Evolutionary conservation across 2,888 invertebrate genomes (phyloP).

Genomic region (Watsonalla binaria): DNA sequence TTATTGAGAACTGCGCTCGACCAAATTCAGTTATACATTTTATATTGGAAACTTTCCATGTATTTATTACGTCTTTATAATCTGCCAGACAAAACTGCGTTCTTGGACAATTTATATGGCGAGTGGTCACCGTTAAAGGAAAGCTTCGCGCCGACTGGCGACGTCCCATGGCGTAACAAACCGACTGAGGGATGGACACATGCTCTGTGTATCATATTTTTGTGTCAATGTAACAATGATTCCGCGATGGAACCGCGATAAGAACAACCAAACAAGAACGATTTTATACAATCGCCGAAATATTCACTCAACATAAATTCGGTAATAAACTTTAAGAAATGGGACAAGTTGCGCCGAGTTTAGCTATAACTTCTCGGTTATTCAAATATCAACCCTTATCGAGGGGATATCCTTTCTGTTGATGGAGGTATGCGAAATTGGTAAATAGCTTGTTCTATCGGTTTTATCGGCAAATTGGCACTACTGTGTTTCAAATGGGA

Average conservation of each 20-base stretch:
- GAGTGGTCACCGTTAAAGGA: slow-evolving; percentile 15
- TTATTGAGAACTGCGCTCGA: background rate
- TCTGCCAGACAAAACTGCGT: slow-evolving; percentile 32
- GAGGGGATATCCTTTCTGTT: background rate
- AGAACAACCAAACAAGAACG: background rate
- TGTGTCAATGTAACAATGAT: slow-evolving; percentile 29
- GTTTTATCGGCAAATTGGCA: background rate
- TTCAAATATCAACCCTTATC: slow-evolving; percentile 11
- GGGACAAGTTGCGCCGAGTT: slow-evolving; percentile 18
- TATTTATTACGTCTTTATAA: slow-evolving; percentile 36
- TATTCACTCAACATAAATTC: background rate
- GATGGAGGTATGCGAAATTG: slow-evolving; percentile 19
- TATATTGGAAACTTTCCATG: slow-evolving; percentile 10
- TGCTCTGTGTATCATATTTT: slow-evolving; percentile 36
- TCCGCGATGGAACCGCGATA: background rate
- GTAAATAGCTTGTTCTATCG: slow-evolving; percentile 36
- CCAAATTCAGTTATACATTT: slow-evolving; percentile 5
- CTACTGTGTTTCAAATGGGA: background rate
- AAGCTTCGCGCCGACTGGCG: slow-evolving; percentile 2
- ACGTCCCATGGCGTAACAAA: background rate
- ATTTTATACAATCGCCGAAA: background rate
- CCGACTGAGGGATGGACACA: slow-evolving; percentile 5
- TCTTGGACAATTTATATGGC: slow-evolving; percentile 33
- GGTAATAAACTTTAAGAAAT: slow-evolving; percentile 18
- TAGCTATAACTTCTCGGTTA: slow-evolving; percentile 17